Evolutionary conservation across 2,888 invertebrate species (phyloP).

Genomic region (Caenorhabditis wallacei): DNA sequence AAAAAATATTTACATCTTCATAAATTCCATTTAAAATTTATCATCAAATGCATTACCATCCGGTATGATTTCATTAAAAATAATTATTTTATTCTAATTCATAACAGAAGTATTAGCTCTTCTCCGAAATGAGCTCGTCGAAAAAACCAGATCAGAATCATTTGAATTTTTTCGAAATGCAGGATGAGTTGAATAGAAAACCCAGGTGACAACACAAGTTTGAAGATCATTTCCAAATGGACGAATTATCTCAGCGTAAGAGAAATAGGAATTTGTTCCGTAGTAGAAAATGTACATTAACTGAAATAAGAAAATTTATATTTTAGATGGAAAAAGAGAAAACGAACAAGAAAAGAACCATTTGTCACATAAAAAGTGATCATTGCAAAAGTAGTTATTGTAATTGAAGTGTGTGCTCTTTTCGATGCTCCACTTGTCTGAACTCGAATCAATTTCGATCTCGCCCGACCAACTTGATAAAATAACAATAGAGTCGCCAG

Average conservation of each 20-base stretch:
- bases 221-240: slow-evolving; percentile 55
- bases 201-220: slow-evolving; percentile 35
- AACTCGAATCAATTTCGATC: slow-evolving; percentile 28
- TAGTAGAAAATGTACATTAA: slow-evolving; percentile 27
- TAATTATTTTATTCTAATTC: slow-evolving; percentile 3
- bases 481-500: slow-evolving; percentile 35
- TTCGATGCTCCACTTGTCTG: slow-evolving; percentile 26
- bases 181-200: slow-evolving; percentile 54
- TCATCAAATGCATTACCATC: too few species aligned
- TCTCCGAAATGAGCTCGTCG: slow-evolving; percentile 27
- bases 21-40: too few species aligned
- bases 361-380: slow-evolving; percentile 32
- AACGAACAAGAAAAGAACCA: slow-evolving; percentile 33
- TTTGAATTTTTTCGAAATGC: not conserved
- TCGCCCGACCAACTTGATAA: slow-evolving; percentile 20
- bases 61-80: too few species aligned
- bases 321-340: not conserved
- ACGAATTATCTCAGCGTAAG: slow-evolving; percentile 29
- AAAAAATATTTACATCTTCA: too few species aligned
- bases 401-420: slow-evolving; percentile 40
- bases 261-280: slow-evolving; percentile 25
- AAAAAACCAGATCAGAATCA: not conserved
- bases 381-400: slow-evolving; percentile 41
- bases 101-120: not conserved
- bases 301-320: not conserved